These are phyloP conservation scores for Linnaemya vulpina DNA, from an alignment of 2,888 invertebrate species.

Conservation along the genomic window DNA sequence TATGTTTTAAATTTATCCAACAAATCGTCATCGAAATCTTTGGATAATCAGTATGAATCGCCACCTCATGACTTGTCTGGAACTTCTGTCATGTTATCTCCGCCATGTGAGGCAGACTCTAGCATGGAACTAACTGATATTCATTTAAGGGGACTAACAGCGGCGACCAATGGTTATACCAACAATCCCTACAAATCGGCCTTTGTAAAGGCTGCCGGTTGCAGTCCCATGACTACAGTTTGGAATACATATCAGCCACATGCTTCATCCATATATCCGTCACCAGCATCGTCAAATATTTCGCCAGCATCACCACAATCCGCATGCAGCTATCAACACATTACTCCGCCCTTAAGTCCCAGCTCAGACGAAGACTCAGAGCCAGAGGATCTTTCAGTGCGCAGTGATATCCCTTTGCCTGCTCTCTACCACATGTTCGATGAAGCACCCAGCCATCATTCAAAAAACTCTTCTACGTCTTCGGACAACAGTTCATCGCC, in stretches of 20 bases:
- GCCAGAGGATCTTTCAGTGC: conserved; percentile 81
- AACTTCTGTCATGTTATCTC: conserved; percentile 76
- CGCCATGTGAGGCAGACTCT: conserved; percentile 74
- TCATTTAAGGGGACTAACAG: conserved; percentile 79
- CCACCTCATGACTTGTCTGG: conserved; percentile 50
- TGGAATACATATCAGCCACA: conserved; percentile 79
- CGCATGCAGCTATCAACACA: conserved; percentile 72
- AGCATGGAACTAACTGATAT: conserved; percentile 76
- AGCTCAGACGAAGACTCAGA: conserved; percentile 78
- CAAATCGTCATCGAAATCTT: conserved; percentile 43
- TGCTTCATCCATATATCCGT: conserved; percentile 73
- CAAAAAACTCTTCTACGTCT: conserved; percentile 52
- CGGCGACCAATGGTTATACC: conserved; percentile 76
- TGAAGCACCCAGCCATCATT: conserved; percentile 75
- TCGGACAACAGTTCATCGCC: conserved; percentile 60
- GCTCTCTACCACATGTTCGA: conserved; percentile 79
- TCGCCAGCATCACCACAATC: conserved; percentile 75
- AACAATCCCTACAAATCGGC: conserved; percentile 79
- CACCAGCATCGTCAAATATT: conserved; percentile 76
- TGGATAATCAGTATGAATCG: conserved; percentile 25
- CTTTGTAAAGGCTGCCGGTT: conserved; percentile 78
- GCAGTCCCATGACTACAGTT: conserved; percentile 78
- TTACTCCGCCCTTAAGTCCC: conserved; percentile 81
- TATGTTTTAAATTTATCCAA: conserved; percentile 79
- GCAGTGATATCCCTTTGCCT: conserved; percentile 81